Base-by-base conservation (phyloP, 1,140 invertebrate species). In the Agrypnia vestita region DNA sequence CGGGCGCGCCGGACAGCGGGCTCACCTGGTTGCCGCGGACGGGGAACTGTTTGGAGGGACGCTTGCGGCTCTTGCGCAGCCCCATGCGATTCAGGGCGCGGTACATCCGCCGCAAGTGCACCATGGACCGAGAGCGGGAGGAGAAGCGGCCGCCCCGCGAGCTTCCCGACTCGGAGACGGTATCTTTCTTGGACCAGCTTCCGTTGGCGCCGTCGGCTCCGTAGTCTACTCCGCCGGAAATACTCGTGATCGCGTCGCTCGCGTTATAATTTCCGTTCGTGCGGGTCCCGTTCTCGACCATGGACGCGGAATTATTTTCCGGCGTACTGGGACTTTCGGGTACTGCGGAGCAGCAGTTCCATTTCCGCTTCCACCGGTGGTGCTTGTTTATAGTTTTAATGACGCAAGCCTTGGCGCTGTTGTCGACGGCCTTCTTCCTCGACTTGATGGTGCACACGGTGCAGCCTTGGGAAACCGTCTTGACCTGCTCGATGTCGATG, bases 241-340 rank as follows among this genome's bases (percentile, higher is more conserved):
- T 76, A 19, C 76, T 80, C 84, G 82, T 86, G 84, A 82, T 86
- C 80, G 35, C 79, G 71, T 69, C 85, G 82, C 25, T 84, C 82
- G 61, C 83, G 83, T 56, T 86, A 35, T 74, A 44, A 72, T 51
- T 83, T 81, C 25, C 82, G 67, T 62, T 85, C 79, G 12, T 83
- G 82, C 51, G 84, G 83, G 47, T 85, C 19, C 77, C 80, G 53
- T 82, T 80, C 17, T 82, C 80, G 56, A 76, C 64, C 35, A 76
- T 44, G 21, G 47, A 25, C 3, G 71, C 75, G 8, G 47, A 86
- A 74, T 77, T 80, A 74, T 80, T 80, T 67, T 83, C 79, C 61
- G 89, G 87, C 75, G 90, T 87, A 80, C 91, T 90, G 0, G 91
- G 91, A 86, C 90, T 91, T 74, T 91, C 90, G 0, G 91, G 90